Percentiles rank a stretch among this genome's conserved stretches.
phyloP scores from a whole-genome alignment of 2,888 invertebrate genomes.

The Branchellion lobata region DNA sequence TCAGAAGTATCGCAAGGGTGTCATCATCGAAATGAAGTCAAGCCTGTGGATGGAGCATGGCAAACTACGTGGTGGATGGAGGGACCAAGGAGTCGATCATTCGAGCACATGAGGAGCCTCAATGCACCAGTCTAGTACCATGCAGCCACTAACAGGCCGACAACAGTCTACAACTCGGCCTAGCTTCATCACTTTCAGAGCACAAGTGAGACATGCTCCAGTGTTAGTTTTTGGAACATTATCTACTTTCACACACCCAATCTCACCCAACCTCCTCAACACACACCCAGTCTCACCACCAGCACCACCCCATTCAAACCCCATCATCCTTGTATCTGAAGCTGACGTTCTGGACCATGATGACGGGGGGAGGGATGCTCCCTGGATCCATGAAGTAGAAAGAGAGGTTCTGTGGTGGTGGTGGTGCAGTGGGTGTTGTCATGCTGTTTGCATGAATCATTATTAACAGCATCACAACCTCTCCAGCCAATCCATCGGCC shows the following conservation, averaged over 20 bases:
- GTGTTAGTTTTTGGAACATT: no score
- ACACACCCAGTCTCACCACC: no score
- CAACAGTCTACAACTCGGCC: conserved; percentile 4
- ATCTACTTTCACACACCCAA: no score
- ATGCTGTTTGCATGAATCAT: no score
- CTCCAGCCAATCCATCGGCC: no score
- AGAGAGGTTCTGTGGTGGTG: conserved; percentile 58
- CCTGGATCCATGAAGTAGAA: conserved; percentile 96
- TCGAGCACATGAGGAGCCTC: not conserved
- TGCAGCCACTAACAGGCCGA: not conserved
- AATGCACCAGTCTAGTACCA: not conserved
- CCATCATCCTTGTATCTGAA: conserved; percentile 84
- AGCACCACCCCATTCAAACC: conserved; percentile 57
- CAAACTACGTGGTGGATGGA: not conserved
- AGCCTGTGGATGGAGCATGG: not conserved
- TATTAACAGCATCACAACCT: no score
- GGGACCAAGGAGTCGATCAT: no score
- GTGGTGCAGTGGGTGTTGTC: no score
- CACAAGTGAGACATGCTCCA: not conserved
- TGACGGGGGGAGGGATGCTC: conserved; percentile 94
- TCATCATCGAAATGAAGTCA: conserved; percentile 5
- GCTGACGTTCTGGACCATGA: conserved; percentile 98
- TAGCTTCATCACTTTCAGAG: not conserved
- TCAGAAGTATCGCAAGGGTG: conserved; percentile 13
- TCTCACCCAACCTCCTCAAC: no score